These are phyloP conservation scores for Proterorhinus semilunaris DNA, from an alignment of 2,113 vertebrate species.

Conservation along the genomic window DNA sequence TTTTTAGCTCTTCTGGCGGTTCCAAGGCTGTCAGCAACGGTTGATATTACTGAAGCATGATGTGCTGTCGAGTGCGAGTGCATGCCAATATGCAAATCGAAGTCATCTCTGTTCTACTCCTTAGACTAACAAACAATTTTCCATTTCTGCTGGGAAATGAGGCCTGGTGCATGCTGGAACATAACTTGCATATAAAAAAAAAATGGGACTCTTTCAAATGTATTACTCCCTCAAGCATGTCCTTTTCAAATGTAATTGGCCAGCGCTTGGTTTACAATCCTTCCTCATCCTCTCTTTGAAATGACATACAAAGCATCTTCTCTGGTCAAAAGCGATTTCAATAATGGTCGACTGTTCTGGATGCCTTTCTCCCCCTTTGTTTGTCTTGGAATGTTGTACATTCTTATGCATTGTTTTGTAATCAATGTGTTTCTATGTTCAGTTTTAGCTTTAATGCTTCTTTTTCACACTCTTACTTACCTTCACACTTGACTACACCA, in stretches of 20 bases:
- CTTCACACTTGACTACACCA: too few relatives aligned
- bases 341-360: conserved; percentile 46
- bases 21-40: too few relatives aligned
- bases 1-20: too few relatives aligned
- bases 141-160: conserved; percentile 11
- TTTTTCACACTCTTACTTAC: too few relatives aligned
- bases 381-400: background rate
- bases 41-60: background rate
- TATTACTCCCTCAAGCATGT: background rate
- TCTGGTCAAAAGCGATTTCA: background rate
- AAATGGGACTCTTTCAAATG: too few relatives aligned
- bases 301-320: background rate
- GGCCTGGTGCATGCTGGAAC: background rate
- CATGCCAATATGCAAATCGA: background rate
- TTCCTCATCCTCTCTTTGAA: background rate
- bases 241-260: background rate
- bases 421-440: too few relatives aligned
- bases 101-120: background rate
- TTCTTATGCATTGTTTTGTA: background rate
- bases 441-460: too few relatives aligned
- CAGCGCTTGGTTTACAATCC: background rate
- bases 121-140: conserved; percentile 13
- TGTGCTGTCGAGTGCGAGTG: background rate
- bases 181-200: background rate
- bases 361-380: conserved; percentile 10